phyloP scores from a whole-genome alignment of 2,797 vertebrate species.

The Thaleichthys pacificus region DNA sequence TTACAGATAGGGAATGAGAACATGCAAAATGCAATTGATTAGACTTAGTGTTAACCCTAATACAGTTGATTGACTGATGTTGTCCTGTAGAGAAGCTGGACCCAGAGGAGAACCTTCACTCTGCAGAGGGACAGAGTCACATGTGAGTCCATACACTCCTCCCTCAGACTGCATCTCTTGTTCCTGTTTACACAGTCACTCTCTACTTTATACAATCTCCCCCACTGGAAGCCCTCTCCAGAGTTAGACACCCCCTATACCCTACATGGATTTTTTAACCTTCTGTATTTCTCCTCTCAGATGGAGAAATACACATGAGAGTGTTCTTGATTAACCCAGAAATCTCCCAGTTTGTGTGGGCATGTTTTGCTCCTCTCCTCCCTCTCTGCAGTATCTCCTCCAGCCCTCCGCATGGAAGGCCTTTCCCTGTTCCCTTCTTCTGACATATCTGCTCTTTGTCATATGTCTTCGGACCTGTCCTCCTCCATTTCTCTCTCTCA shows the following conservation, averaged over 20 bases:
- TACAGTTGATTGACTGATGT: too few relatives aligned
- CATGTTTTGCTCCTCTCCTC: constrained; percentile 27
- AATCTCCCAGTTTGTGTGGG: background rate
- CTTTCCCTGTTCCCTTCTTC: constrained; percentile 50
- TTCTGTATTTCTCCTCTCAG: background rate
- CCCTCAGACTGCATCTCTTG: background rate
- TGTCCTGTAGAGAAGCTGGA: constrained; percentile 67
- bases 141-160: constrained; percentile 64
- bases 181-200: background rate
- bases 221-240: background rate
- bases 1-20: too few relatives aligned
- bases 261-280: background rate
- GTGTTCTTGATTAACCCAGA: background rate
- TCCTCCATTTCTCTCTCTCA: constrained; percentile 51
- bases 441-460: constrained; percentile 70
- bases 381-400: constrained; percentile 34
- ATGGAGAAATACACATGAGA: background rate
- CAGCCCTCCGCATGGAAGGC: constrained; percentile 48
- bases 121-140: constrained; percentile 72
- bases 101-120: constrained; percentile 69
- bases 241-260: background rate
- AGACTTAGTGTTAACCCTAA: too few relatives aligned
- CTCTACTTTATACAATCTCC: constrained; percentile 1
- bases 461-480: constrained; percentile 59
- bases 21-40: too few relatives aligned